These are phyloP conservation scores for Lampropteryx suffumata DNA, from an alignment of 2,888 invertebrate genomes.

Conservation along the genomic window DNA sequence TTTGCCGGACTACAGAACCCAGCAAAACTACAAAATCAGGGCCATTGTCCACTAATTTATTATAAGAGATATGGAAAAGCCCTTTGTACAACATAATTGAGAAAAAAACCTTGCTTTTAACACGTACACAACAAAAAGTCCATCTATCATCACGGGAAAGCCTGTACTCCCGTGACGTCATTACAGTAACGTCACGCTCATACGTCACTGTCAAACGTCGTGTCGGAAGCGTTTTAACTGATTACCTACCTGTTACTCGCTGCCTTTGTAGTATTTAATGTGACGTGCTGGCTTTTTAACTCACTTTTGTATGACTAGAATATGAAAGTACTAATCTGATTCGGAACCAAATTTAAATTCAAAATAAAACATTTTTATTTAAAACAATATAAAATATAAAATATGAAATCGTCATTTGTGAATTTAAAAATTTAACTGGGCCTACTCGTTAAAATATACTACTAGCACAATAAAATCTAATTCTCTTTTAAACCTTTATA, in stretches of 20 bases:
- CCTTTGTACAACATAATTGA: constrained; percentile 14
- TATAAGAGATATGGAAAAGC: constrained; percentile 1
- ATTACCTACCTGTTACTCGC: constrained; percentile 35
- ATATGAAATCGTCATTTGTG: no score
- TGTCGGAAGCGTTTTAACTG: constrained; percentile 25
- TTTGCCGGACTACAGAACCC: no score
- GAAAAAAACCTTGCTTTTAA: constrained; percentile 24
- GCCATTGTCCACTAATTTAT: neutral
- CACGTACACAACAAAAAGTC: constrained; percentile 28
- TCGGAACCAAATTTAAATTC: no score
- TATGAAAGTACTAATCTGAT: no score
- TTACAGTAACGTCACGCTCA: constrained; percentile 30
- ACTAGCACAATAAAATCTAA: no score
- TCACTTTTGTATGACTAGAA: neutral
- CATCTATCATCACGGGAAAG: constrained; percentile 35
- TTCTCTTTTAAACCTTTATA: no score
- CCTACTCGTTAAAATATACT: no score
- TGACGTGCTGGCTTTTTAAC: constrained; percentile 1
- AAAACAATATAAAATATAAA: no score
- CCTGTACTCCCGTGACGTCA: constrained; percentile 34
- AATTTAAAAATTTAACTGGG: no score
- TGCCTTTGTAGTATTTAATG: constrained; percentile 8
- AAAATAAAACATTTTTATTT: no score
- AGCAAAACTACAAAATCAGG: no score
- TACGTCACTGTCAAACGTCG: constrained; percentile 28